Conservation (phyloP, 2,113 vertebrate species). For the Sinocyclocheilus rhinocerous region DNA sequence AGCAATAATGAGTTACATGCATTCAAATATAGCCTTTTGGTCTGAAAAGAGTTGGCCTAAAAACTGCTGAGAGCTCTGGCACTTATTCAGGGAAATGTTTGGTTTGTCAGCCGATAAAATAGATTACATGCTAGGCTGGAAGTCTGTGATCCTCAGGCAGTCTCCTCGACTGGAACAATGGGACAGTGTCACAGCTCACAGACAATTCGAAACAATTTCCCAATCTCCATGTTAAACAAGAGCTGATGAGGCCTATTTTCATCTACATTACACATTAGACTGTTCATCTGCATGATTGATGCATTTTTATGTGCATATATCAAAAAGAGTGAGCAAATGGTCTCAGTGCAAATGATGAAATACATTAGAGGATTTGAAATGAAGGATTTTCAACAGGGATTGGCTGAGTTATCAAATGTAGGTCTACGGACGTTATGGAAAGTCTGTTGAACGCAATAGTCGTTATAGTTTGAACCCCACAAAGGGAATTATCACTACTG, state of each 20-base stretch:
- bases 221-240: slow-evolving; percentile 37
- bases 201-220: slow-evolving; percentile 20
- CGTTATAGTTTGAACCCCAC: neutral
- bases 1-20: neutral
- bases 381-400: neutral
- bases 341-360: slow-evolving; percentile 21
- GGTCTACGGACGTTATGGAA: neutral
- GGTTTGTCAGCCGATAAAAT: slow-evolving; percentile 40
- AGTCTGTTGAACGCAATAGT: neutral
- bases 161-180: slow-evolving; percentile 35
- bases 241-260: slow-evolving; percentile 33
- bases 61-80: slow-evolving; percentile 1
- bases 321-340: slow-evolving; percentile 27
- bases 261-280: slow-evolving; percentile 41
- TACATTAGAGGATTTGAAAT: slow-evolving; percentile 1
- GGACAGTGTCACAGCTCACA: slow-evolving; percentile 19
- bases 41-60: neutral
- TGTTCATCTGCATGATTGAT: slow-evolving; percentile 40
- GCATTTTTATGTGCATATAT: slow-evolving; percentile 35
- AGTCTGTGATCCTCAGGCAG: slow-evolving; percentile 29
- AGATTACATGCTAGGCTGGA: slow-evolving; percentile 43
- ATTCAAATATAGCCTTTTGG: neutral
- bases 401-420: neutral
- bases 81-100: slow-evolving; percentile 24
- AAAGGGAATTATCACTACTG: neutral